Evolutionary conservation across 2,113 vertebrate genomes (phyloP).

Genomic region (Poecile atricapillus): DNA sequence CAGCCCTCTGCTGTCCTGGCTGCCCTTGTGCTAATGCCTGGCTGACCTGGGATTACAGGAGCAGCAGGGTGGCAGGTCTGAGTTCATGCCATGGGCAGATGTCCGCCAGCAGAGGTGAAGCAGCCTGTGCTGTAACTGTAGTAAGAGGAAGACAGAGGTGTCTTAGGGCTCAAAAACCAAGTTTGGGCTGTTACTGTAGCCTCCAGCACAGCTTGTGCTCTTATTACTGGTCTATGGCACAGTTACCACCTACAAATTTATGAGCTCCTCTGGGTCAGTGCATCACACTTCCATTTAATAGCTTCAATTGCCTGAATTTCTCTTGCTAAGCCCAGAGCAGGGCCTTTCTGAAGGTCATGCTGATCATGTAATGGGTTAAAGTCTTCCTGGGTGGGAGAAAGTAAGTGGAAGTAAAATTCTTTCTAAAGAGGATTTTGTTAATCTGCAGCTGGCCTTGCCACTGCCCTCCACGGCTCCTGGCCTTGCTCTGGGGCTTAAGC

Average conservation of each 20-base stretch:
- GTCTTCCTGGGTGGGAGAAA: slow-evolving; percentile 3
- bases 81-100: background rate
- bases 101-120: background rate
- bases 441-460: slow-evolving; percentile 43
- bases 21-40: slow-evolving; percentile 1
- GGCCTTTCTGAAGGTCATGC: slow-evolving; percentile 21
- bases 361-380: background rate
- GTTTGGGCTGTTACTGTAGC: background rate
- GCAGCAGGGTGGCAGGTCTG: background rate
- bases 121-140: background rate
- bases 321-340: background rate
- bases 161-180: background rate
- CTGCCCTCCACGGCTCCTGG: slow-evolving; percentile 43
- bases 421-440: slow-evolving; percentile 61
- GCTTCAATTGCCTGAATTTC: background rate
- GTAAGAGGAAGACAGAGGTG: background rate
- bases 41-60: background rate
- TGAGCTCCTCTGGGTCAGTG: background rate
- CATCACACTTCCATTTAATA: background rate
- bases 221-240: background rate
- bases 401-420: slow-evolving; percentile 47
- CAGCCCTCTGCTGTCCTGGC: background rate
- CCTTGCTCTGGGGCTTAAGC: slow-evolving; percentile 31
- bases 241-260: background rate
- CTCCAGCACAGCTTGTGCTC: background rate